Percentiles rank a stretch among this genome's conserved stretches.
Evolutionary conservation across 2,113 vertebrate genomes (phyloP).

Genomic region (Lutjanus erythropterus): DNA sequence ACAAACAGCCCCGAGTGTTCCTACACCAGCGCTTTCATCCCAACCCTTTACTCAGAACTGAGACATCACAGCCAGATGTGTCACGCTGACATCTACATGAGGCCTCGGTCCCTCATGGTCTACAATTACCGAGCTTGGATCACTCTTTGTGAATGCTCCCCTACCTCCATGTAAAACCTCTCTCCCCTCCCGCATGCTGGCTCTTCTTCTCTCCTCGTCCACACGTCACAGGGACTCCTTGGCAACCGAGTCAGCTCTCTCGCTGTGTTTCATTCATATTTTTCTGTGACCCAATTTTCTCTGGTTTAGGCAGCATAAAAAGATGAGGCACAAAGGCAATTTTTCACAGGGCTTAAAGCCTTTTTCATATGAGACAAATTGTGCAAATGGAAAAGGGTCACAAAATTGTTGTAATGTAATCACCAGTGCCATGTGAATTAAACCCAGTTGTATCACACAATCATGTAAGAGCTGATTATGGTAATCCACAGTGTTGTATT

Average conservation of each 20-base stretch:
- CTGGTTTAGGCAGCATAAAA: slow-evolving; percentile 73
- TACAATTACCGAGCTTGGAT: slow-evolving; percentile 36
- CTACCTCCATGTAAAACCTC: slow-evolving; percentile 45
- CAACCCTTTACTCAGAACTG: background rate
- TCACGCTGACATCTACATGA: slow-evolving; percentile 40
- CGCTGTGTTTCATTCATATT: slow-evolving; percentile 77
- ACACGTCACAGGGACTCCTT: slow-evolving; percentile 68
- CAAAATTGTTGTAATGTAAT: slow-evolving; percentile 68
- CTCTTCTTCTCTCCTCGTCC: slow-evolving; percentile 46
- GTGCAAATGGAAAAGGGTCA: slow-evolving; percentile 67
- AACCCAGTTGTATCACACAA: slow-evolving; percentile 43
- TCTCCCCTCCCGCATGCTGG: slow-evolving; percentile 16
- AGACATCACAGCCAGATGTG: slow-evolving; percentile 41
- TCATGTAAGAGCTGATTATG: slow-evolving; percentile 48
- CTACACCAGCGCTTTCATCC: slow-evolving; percentile 21
- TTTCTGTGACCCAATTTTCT: slow-evolving; percentile 77
- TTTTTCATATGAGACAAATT: slow-evolving; percentile 71
- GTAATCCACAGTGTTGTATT: slow-evolving; percentile 50
- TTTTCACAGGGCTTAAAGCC: slow-evolving; percentile 72
- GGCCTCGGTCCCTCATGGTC: background rate
- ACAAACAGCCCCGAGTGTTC: slow-evolving; percentile 21
- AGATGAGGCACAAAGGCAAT: slow-evolving; percentile 71
- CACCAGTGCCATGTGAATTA: slow-evolving; percentile 48
- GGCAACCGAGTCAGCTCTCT: slow-evolving; percentile 63
- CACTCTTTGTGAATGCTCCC: slow-evolving; percentile 23